These are phyloP conservation scores for Polyploca ridens DNA, from an alignment of 2,888 invertebrate genomes.

Conservation along the genomic window DNA sequence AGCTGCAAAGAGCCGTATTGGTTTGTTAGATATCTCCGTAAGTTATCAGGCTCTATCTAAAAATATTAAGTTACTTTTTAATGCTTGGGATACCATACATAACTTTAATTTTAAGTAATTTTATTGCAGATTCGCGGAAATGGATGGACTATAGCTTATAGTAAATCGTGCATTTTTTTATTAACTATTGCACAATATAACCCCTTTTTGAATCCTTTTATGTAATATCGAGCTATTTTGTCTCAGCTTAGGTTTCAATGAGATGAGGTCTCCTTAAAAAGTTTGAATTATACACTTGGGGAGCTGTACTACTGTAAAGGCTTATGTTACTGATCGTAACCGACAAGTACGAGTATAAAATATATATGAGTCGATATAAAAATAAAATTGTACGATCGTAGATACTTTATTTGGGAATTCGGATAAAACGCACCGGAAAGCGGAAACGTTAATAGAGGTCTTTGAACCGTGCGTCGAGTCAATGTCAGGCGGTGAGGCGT, in stretches of 20 bases:
- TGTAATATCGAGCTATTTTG: neutral
- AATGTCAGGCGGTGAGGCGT: constrained; percentile 71
- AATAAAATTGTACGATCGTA: neutral
- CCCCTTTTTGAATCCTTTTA: too few relatives aligned
- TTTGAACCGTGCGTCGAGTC: constrained; percentile 73
- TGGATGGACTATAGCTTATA: neutral
- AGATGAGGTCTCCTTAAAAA: constrained; percentile 21
- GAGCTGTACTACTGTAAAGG: neutral
- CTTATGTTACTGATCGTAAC: neutral
- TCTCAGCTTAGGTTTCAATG: neutral
- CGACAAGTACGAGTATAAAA: neutral
- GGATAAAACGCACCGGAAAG: constrained; percentile 65
- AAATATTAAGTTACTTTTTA: too few relatives aligned
- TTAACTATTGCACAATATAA: too few relatives aligned
- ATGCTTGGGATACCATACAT: neutral
- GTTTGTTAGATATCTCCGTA: too few relatives aligned
- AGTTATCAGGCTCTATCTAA: too few relatives aligned
- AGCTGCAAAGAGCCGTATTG: neutral
- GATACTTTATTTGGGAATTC: constrained; percentile 32
- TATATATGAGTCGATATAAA: neutral
- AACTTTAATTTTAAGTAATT: neutral
- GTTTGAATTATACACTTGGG: neutral
- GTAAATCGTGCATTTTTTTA: too few relatives aligned
- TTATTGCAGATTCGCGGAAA: neutral
- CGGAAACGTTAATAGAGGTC: constrained; percentile 70